A percentile compares a stretch with the other conserved stretches of the same genome.
Conservation (phyloP, 2,888 invertebrate species). For the Chalcis sispes region DNA sequence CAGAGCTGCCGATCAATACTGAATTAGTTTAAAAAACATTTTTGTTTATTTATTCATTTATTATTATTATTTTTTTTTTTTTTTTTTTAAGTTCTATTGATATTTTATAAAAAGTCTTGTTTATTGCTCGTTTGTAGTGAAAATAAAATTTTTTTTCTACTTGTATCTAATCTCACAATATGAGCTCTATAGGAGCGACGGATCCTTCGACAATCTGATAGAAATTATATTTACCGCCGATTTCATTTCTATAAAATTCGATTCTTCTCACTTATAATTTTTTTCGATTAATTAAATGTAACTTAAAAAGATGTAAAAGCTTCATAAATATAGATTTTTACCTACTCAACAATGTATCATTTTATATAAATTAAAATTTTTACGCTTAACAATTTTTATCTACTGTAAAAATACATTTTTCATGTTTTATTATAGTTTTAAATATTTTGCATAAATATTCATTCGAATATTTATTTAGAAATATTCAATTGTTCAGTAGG, state of each 20-base stretch:
- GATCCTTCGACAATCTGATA: slow-evolving; percentile 8
- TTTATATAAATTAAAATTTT: no score
- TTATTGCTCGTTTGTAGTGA: no score
- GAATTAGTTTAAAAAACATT: not conserved
- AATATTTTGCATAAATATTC: not conserved
- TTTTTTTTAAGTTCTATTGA: slow-evolving; percentile 1
- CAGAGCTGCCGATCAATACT: slow-evolving; percentile 14
- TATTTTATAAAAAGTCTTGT: no score
- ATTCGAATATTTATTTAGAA: no score
- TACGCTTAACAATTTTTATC: no score
- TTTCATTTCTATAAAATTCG: slow-evolving; percentile 21
- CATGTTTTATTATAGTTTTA: not conserved
- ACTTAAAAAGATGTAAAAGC: slow-evolving; percentile 5
- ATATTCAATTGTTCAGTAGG: not conserved
- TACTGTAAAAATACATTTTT: not conserved
- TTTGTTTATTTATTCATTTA: slow-evolving; percentile 9
- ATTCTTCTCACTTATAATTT: slow-evolving; percentile 14
- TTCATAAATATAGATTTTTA: slow-evolving; percentile 10
- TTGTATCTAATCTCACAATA: no score
- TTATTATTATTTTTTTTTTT: not conserved
- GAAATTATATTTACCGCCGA: not conserved
- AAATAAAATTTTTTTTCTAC: no score
- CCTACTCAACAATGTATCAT: no score
- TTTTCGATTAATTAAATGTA: not conserved
- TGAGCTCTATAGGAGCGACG: slow-evolving; percentile 23